Percentiles rank a stretch among this genome's conserved stretches.
Evolutionary conservation across 2,113 vertebrate species (phyloP).

Genomic region (Oreotrochilus melanogaster): DNA sequence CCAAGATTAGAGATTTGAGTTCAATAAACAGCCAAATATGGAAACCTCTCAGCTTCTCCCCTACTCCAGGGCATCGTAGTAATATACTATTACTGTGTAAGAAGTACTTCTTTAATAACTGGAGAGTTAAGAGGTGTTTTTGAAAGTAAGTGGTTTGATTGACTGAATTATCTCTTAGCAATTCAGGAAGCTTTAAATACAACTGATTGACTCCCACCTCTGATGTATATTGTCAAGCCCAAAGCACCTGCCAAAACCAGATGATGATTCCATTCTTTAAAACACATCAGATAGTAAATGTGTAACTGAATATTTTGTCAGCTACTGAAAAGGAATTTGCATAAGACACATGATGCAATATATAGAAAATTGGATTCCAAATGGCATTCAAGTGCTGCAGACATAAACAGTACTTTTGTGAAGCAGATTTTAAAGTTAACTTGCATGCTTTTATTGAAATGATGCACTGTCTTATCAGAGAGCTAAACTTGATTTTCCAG

Average conservation of each 20-base stretch:
- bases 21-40: not conserved
- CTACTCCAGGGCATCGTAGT: not conserved
- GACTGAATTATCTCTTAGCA: not conserved
- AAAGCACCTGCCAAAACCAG: constrained; percentile 40
- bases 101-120: not conserved
- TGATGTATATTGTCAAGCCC: not conserved
- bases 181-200: not conserved
- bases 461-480: not conserved
- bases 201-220: not conserved
- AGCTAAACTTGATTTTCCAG: not conserved
- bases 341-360: not conserved
- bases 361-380: not conserved
- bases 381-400: not conserved
- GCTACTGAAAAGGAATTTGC: not conserved
- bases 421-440: not conserved
- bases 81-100: not conserved
- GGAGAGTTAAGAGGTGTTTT: not conserved
- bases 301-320: constrained; percentile 37
- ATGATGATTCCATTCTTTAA: constrained; percentile 6
- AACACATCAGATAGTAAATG: not conserved
- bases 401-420: not conserved
- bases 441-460: not conserved
- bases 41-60: not conserved
- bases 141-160: not conserved
- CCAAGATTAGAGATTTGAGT: not conserved